Evolutionary conservation across 2,113 vertebrate species (phyloP).

Genomic region (Rhinolophus sinicus): DNA sequence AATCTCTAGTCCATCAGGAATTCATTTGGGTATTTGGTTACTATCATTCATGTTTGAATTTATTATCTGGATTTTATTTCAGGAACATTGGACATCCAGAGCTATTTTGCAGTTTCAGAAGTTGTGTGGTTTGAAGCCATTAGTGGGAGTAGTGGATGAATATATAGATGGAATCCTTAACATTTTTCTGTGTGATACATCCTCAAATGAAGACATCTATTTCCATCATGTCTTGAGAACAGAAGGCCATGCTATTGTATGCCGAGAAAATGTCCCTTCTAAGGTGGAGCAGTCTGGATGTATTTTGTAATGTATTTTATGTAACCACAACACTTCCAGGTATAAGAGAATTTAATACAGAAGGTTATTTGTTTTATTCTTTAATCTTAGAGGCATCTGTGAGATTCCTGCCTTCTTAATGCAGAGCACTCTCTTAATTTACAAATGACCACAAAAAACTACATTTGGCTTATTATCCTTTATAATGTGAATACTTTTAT

Average conservation of each 20-base stretch:
- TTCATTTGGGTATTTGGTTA: background rate
- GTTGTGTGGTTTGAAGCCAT: conserved; percentile 87
- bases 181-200: conserved; percentile 94
- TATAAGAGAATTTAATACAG: conserved; percentile 21
- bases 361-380: background rate
- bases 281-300: conserved; percentile 77
- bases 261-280: conserved; percentile 83
- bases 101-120: conserved; percentile 88
- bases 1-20: background rate
- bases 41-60: background rate
- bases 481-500: background rate
- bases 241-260: conserved; percentile 87
- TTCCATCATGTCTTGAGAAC: conserved; percentile 88
- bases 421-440: background rate
- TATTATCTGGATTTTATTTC: background rate
- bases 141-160: conserved; percentile 91
- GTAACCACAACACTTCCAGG: background rate
- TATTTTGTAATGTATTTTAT: conserved; percentile 39
- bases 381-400: background rate
- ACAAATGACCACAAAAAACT: background rate
- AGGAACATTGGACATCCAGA: conserved; percentile 90
- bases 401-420: background rate
- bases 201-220: conserved; percentile 90
- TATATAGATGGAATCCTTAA: conserved; percentile 90
- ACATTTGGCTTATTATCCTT: background rate